Conservation (phyloP, 2,113 vertebrate species). For the Motacilla alba region DNA sequence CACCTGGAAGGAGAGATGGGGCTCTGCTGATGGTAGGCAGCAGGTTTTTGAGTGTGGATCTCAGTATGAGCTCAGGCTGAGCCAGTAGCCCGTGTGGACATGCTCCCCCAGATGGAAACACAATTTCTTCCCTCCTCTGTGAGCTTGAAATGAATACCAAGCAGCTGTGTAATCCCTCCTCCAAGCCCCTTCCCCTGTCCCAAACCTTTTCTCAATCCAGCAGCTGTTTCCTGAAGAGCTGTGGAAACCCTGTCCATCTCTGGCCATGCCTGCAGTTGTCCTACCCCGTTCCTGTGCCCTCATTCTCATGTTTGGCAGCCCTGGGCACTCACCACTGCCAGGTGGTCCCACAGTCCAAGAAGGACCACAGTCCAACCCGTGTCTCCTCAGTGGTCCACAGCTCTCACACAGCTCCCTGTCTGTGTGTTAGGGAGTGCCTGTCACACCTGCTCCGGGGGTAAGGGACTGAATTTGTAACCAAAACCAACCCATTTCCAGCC, state of each 20-base stretch:
- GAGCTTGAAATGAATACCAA: not conserved
- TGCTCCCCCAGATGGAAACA: not conserved
- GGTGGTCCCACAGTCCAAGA: not conserved
- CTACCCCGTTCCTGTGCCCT: not conserved
- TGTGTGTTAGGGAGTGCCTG: fast-evolving
- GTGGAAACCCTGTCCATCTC: not conserved
- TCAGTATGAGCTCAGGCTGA: not conserved
- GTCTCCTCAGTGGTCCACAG: not conserved
- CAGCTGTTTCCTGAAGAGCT: not conserved
- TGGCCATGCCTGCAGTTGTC: not conserved
- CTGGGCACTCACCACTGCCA: not conserved
- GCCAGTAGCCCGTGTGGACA: not conserved
- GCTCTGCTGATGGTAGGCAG: not conserved
- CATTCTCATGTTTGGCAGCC: not conserved
- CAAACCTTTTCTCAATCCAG: not conserved
- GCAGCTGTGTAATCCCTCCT: not conserved
- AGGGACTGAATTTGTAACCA: not conserved
- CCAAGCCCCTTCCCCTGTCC: not conserved
- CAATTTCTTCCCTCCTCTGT: not conserved
- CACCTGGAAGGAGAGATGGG: not conserved
- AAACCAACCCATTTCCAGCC: not conserved
- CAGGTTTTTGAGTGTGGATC: not conserved
- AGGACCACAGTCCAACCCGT: not conserved
- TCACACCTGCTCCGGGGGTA: not conserved
- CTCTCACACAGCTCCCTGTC: not conserved